Evolutionary conservation across 2,888 invertebrate genomes (phyloP).

Genomic region (Pogonocherus hispidulus): DNA sequence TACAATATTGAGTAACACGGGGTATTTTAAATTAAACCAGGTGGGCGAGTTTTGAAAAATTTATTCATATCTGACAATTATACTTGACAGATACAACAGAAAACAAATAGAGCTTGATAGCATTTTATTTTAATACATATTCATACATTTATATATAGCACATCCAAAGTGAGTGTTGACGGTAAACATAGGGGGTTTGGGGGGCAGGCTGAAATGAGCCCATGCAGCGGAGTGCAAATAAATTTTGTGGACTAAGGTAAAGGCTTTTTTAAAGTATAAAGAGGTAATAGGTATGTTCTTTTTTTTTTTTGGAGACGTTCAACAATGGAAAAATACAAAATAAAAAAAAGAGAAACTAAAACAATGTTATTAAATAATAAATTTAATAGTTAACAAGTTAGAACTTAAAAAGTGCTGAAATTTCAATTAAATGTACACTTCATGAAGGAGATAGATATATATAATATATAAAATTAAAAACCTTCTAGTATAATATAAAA

Average conservation of each 20-base stretch:
- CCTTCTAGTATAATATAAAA: conserved; percentile 52
- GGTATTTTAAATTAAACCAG: conserved; percentile 30
- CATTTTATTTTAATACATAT: conserved; percentile 70
- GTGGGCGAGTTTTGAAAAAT: conserved; percentile 66
- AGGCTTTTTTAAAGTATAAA: conserved; percentile 55
- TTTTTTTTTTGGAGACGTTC: conserved; percentile 46
- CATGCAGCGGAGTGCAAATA: conserved; percentile 67
- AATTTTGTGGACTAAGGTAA: conserved; percentile 64
- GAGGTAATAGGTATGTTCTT: conserved; percentile 55
- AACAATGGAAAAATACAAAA: conserved; percentile 65
- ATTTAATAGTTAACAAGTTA: conserved; percentile 69
- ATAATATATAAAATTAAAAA: conserved; percentile 57
- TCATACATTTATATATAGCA: conserved; percentile 71
- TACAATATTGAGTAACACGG: conserved; percentile 12
- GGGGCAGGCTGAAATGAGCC: conserved; percentile 61
- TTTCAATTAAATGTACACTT: conserved; percentile 65
- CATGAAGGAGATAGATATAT: conserved; percentile 57
- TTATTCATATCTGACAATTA: conserved; percentile 70
- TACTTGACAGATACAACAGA: conserved; percentile 70
- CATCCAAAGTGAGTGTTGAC: conserved; percentile 70
- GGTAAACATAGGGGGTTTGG: conserved; percentile 64
- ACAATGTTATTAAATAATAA: conserved; percentile 67
- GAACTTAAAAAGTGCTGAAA: conserved; percentile 66
- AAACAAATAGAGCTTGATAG: conserved; percentile 70
- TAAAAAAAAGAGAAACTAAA: conserved; percentile 63